Evolutionary conservation across 2,888 invertebrate species (phyloP), one percentile per base, ranked within the genome.

Genomic region (Meta bourneti): DNA sequence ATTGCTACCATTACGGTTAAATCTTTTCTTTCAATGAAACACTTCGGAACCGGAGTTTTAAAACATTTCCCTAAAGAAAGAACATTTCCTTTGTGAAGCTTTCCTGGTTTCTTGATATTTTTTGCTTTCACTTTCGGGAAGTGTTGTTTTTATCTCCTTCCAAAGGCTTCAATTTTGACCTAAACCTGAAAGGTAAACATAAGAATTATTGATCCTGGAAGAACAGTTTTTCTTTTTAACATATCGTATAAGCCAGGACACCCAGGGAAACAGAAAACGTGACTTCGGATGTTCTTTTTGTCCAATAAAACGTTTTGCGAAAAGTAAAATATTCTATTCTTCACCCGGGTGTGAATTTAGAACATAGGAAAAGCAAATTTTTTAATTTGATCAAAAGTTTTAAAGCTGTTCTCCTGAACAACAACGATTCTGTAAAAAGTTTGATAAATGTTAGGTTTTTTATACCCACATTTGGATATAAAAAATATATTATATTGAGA

Each of bases 141-240:
- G 79, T 79, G 61, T 69, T 61, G 61, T 61, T 61, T 61, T 61
- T 61, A 61, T 61, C 61, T 61, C 61, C 61, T 79, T 61, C 34
- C n/a, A 79, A 13, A 34, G 79, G 61, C 49, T 77, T 51, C 61
- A 79, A 34, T 79, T 79, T 49, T 34, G 61, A 20, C 61, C 61
- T 79, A 61, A 79, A 78, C 51, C 19, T 51, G 52, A 78, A 79
- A 79, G 79, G 79, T 79, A 79, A 79, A 79, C 79, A 79, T 61
- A 54, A 54, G 61, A 69, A 79, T 79, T 61, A 79, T 79, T 54
- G 79, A 79, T 79, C 61, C 5, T 34, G 51, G 79, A 79, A 61
- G 16, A 79, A 79, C 79, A 11, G 61, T 11, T 61, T 61, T 61
- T 79, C 79, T 69, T 52, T 79, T 61, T 61, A 13, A 79, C 34